Conservation (phyloP, 2,113 vertebrate species). For the Recurvirostra avosetta region DNA sequence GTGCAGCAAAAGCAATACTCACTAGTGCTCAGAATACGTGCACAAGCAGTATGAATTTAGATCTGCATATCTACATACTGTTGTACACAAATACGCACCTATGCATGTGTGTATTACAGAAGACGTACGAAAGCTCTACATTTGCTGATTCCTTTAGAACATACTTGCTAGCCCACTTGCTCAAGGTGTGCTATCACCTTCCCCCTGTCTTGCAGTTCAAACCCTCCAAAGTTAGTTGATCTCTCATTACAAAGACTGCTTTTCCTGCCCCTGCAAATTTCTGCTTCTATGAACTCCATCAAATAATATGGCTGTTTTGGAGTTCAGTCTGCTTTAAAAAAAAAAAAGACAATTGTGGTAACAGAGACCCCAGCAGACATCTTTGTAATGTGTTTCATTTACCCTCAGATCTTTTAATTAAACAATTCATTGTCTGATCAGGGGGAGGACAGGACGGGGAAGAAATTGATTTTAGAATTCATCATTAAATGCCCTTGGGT, state of each 20-base stretch:
- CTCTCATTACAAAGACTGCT: background rate
- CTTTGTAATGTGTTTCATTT: background rate
- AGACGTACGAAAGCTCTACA: background rate
- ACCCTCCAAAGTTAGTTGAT: background rate
- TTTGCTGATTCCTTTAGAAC: background rate
- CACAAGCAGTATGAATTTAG: background rate
- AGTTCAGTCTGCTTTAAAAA: background rate
- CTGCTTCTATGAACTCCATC: background rate
- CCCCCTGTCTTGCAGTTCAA: background rate
- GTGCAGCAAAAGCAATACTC: background rate
- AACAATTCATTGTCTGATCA: background rate
- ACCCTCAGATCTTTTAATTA: background rate
- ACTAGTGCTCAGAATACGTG: background rate
- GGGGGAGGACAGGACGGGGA: background rate
- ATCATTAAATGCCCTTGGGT: background rate
- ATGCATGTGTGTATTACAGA: rapidly evolving
- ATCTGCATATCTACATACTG: too few species aligned
- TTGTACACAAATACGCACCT: background rate
- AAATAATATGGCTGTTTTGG: background rate
- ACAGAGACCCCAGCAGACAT: background rate
- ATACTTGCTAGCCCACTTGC: background rate
- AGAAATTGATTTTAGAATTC: slow-evolving; percentile 18
- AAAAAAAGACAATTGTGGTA: background rate
- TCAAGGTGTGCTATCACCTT: background rate
- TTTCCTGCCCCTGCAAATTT: background rate